These are phyloP conservation scores for Brachionus paranguensis DNA, from an alignment of 1,140 invertebrate genomes.

Conservation along the genomic window DNA sequence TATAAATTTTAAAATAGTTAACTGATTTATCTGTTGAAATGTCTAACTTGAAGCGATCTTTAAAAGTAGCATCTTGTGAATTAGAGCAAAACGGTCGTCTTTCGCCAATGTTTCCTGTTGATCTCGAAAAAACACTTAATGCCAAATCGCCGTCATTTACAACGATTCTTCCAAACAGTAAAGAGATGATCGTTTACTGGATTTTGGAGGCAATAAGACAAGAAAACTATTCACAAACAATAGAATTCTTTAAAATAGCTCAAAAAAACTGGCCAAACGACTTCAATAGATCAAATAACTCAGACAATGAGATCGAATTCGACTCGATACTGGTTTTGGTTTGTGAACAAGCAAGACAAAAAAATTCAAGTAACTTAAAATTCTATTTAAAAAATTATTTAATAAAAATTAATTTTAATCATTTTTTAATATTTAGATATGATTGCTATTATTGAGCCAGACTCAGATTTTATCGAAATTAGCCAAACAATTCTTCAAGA, in stretches of 20 bases:
- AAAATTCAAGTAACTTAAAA: not conserved
- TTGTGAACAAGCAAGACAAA: constrained; percentile 16
- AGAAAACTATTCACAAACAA: not conserved
- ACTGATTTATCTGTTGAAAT: constrained; percentile 12
- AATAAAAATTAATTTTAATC: no score
- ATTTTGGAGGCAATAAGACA: not conserved
- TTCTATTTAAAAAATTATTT: not conserved
- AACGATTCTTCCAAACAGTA: constrained; percentile 9
- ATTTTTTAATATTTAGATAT: not conserved
- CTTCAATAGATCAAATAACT: not conserved
- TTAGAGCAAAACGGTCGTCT: not conserved
- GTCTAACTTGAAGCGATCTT: not conserved
- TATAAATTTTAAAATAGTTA: not conserved
- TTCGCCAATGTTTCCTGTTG: constrained; percentile 8
- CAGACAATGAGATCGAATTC: not conserved
- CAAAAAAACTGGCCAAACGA: constrained; percentile 28
- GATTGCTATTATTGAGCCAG: constrained; percentile 8
- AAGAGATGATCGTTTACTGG: not conserved
- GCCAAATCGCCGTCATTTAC: not conserved
- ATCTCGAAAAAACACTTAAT: not conserved
- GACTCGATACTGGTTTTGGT: not conserved
- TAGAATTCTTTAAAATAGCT: constrained; percentile 9
- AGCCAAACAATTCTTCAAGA: not conserved
- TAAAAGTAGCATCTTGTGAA: not conserved
- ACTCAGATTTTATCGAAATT: constrained; percentile 13